A percentile compares a stretch with the other conserved stretches of the same genome.
phyloP scores from a whole-genome alignment of 2,888 invertebrate species.

The Cosmia pyralina region DNA sequence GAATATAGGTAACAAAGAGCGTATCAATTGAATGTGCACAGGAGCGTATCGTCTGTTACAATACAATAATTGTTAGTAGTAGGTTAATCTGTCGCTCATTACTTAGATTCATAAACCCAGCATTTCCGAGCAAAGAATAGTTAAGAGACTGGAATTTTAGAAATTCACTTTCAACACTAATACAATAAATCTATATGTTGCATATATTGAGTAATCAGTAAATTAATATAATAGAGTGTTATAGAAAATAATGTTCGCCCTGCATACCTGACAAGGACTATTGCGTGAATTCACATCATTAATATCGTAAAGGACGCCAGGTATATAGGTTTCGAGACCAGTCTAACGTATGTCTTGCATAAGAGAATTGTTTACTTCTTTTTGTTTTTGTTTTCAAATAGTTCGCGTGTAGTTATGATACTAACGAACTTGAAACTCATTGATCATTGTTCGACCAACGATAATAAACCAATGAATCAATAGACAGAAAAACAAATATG shows the following conservation, averaged over 20 bases:
- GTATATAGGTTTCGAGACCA: constrained; percentile 50
- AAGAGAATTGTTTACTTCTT: constrained; percentile 59
- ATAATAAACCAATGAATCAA: constrained; percentile 70
- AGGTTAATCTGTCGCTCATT: constrained; percentile 1
- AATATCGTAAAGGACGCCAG: constrained; percentile 33
- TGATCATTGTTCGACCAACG: constrained; percentile 71
- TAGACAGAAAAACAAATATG: constrained; percentile 63
- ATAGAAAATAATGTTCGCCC: background rate
- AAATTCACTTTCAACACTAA: background rate
- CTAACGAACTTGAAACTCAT: constrained; percentile 65
- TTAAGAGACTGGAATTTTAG: background rate
- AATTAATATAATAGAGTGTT: background rate
- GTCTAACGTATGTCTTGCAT: constrained; percentile 51
- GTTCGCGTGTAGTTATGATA: constrained; percentile 66
- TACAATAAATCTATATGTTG: background rate
- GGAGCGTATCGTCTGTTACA: constrained; percentile 3
- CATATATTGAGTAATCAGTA: background rate
- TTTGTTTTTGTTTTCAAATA: constrained; percentile 74
- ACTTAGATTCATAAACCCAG: background rate
- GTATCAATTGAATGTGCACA: constrained; percentile 28
- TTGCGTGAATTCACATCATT: constrained; percentile 27
- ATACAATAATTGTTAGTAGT: constrained; percentile 13
- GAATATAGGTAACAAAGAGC: constrained; percentile 26
- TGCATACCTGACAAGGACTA: background rate
- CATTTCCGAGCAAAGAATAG: background rate